A percentile compares a stretch with the other conserved stretches of the same genome.
Evolutionary conservation across 2,113 vertebrate genomes (phyloP).

Genomic region (Numida meleagris): DNA sequence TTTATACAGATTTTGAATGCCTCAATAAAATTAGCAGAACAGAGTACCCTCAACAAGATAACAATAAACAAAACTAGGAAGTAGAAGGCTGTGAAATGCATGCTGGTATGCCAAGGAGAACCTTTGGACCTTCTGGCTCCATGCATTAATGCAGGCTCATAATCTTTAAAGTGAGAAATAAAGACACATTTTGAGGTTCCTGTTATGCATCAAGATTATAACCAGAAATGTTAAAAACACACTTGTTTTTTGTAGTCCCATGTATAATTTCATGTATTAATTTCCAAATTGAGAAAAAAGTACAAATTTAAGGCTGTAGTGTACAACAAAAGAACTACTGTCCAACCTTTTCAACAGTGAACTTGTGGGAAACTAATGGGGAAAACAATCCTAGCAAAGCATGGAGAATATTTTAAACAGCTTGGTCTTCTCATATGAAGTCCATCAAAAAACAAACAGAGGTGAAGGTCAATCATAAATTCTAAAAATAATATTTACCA

Average conservation of each 20-base stretch:
- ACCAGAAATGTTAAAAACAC: neutral
- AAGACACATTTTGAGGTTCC: neutral
- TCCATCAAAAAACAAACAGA: conserved; percentile 29
- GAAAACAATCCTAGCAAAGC: neutral
- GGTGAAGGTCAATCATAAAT: conserved; percentile 65
- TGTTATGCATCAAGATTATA: neutral
- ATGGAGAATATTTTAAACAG: conserved; percentile 18
- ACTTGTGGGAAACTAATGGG: neutral
- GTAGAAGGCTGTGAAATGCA: neutral
- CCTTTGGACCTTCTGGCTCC: neutral
- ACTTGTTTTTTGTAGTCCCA: no score
- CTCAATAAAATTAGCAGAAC: neutral
- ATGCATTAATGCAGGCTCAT: neutral
- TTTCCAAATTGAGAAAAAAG: neutral
- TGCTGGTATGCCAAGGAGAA: neutral
- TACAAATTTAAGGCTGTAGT: neutral
- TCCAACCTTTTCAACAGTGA: neutral
- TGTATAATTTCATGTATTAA: neutral
- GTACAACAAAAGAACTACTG: neutral
- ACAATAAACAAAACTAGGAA: neutral
- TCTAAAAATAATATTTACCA: conserved; percentile 71
- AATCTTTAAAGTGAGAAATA: neutral
- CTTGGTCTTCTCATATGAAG: neutral
- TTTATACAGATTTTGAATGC: neutral
- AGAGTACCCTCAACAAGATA: neutral